Evolutionary conservation across 2,797 vertebrate species (phyloP).

Genomic region (Tenualosa ilisha): DNA sequence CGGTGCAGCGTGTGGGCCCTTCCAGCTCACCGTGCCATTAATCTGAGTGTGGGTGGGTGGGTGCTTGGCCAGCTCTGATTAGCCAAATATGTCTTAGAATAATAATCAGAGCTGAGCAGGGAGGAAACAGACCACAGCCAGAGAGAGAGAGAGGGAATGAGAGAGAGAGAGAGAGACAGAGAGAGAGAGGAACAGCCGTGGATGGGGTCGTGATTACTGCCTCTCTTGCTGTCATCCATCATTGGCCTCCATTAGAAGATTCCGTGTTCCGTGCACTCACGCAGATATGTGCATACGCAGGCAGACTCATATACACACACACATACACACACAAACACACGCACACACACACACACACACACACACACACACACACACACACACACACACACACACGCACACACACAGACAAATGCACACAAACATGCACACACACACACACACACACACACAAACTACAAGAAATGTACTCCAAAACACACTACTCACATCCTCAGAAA

Average conservation of each 20-base stretch:
- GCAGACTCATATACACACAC: neutral
- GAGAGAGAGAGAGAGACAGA: neutral
- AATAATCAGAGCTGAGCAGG: slow-evolving; percentile 39
- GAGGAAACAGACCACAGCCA: slow-evolving; percentile 22
- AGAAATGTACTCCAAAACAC: neutral
- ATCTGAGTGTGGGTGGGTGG: slow-evolving; percentile 23
- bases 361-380: neutral
- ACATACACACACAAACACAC: slow-evolving; percentile 6
- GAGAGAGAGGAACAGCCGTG: neutral
- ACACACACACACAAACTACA: neutral
- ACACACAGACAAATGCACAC: neutral
- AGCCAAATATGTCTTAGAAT: slow-evolving; percentile 44
- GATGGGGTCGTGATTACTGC: slow-evolving; percentile 34
- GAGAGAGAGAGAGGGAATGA: neutral
- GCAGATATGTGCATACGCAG: neutral
- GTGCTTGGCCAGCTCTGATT: slow-evolving; percentile 33
- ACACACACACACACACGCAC: neutral
- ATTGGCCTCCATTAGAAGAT: slow-evolving; percentile 36
- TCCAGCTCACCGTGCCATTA: slow-evolving; percentile 21
- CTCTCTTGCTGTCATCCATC: slow-evolving; percentile 42
- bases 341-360: neutral
- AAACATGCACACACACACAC: neutral
- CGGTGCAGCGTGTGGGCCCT: neutral
- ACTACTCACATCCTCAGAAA: neutral
- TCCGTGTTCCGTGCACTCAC: slow-evolving; percentile 25